Conservation (phyloP, 2,888 invertebrate species). For the Perizoma affinitatum region DNA sequence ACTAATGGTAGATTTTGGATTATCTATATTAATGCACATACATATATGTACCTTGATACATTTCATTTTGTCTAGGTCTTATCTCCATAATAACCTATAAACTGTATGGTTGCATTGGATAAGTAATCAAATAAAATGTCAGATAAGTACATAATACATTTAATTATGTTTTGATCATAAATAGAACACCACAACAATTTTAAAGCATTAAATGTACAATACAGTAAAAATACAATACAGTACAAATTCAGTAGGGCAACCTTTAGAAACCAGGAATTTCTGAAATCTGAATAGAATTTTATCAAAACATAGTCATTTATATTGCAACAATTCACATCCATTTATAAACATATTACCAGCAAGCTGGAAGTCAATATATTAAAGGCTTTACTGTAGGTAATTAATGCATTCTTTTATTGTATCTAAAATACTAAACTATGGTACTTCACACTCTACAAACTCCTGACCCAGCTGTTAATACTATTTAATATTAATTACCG, state of each 20-base stretch:
- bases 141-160: no score
- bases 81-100: no score
- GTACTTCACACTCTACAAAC: neutral
- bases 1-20: no score
- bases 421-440: neutral
- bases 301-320: neutral
- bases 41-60: no score
- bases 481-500: neutral
- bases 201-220: slow-evolving; percentile 51
- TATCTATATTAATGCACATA: no score
- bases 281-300: neutral
- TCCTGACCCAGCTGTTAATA: slow-evolving; percentile 1
- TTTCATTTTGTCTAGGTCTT: no score
- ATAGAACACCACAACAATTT: slow-evolving; percentile 59
- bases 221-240: slow-evolving; percentile 37
- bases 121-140: no score
- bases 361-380: slow-evolving; percentile 14
- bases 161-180: slow-evolving; percentile 27
- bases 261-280: neutral
- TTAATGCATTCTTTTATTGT: neutral
- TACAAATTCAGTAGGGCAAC: slow-evolving; percentile 2
- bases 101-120: no score
- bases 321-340: neutral
- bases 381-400: neutral
- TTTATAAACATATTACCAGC: neutral